Conservation (phyloP, 2,797 vertebrate species). For the Sebastes reedi region DNA sequence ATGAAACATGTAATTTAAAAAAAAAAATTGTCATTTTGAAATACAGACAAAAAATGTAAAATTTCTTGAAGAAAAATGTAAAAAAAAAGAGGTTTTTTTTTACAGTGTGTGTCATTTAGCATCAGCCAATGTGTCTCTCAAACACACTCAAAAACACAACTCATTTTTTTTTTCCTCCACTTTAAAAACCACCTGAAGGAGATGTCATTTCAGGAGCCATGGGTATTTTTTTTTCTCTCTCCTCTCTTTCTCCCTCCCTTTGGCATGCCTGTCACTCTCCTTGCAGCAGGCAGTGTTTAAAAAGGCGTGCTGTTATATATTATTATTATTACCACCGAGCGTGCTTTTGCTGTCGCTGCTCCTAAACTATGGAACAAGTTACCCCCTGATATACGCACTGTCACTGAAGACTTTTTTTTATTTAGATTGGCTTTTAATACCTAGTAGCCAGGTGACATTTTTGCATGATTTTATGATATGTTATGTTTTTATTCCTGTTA, state of each 20-base stretch:
- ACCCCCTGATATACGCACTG: no score
- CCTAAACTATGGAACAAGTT: no score
- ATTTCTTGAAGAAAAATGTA: no score
- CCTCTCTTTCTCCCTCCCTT: slow-evolving; percentile 35
- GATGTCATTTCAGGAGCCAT: slow-evolving; percentile 83
- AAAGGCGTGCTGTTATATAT: slow-evolving; percentile 76
- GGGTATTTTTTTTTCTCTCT: slow-evolving; percentile 54
- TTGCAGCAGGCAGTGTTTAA: slow-evolving; percentile 60
- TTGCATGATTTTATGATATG: no score
- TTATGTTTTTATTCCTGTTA: no score
- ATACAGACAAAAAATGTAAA: no score
- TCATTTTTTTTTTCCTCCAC: slow-evolving; percentile 39
- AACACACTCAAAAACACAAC: slow-evolving; percentile 68
- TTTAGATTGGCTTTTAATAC: no score
- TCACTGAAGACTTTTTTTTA: no score
- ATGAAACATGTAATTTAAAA: no score
- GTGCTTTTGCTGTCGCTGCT: no score
- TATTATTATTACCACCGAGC: slow-evolving; percentile 68
- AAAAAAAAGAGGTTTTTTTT: accelerated
- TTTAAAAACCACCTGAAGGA: slow-evolving; percentile 85
- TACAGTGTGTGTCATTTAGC: slow-evolving; percentile 87
- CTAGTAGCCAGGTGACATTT: no score
- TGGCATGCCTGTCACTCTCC: slow-evolving; percentile 79
- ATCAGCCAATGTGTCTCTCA: slow-evolving; percentile 75
- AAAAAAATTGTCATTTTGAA: no score